These are phyloP conservation scores for Macrophya alboannulata DNA, from an alignment of 2,888 invertebrate genomes.

Conservation along the genomic window DNA sequence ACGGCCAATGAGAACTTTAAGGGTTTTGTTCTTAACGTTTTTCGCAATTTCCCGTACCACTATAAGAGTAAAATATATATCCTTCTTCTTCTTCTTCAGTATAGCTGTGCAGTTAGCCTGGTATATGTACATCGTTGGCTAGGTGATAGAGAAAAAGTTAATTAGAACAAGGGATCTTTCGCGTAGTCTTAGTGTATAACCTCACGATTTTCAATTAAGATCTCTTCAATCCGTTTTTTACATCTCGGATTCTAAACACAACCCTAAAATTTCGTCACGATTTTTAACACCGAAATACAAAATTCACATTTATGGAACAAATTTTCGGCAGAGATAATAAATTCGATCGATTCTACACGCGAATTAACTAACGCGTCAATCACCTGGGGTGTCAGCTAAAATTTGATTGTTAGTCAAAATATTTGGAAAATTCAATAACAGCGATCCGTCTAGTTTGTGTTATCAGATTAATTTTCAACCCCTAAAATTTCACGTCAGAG, in stretches of 20 bases:
- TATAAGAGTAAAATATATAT: neutral
- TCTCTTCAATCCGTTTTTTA: neutral
- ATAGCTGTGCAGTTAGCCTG: neutral
- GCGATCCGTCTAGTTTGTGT: neutral
- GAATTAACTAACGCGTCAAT: neutral
- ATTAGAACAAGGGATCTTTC: neutral
- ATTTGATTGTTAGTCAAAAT: neutral
- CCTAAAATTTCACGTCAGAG: neutral
- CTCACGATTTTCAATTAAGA: slow-evolving; percentile 6
- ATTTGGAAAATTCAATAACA: neutral
- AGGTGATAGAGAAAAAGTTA: neutral
- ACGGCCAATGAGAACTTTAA: slow-evolving; percentile 38
- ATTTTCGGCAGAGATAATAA: neutral
- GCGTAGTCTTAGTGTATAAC: neutral
- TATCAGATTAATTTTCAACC: neutral
- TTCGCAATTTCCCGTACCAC: neutral
- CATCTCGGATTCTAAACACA: neutral
- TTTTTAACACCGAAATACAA: neutral
- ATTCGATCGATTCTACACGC: neutral
- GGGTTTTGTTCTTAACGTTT: slow-evolving; percentile 25
- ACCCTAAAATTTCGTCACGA: neutral
- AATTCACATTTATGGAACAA: neutral
- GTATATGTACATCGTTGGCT: neutral
- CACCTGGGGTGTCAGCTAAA: neutral
- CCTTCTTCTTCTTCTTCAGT: neutral